These are phyloP conservation scores for Amazona vittata DNA, from an alignment of 2,113 vertebrate species.

Conservation along the genomic window DNA sequence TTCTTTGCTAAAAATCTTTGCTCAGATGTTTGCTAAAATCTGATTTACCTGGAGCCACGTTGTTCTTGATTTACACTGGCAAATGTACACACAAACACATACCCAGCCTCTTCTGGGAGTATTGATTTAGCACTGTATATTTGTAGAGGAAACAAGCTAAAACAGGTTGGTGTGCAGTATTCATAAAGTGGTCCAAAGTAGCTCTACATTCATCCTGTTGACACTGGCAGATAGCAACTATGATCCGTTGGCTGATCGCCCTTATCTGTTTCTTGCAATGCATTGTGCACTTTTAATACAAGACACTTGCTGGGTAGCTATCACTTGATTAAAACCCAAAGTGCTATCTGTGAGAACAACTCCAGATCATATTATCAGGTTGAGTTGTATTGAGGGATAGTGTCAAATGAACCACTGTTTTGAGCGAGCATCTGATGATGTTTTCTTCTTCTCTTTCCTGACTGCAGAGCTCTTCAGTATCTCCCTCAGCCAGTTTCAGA, in stretches of 20 bases:
- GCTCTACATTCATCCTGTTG: neutral
- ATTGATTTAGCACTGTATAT: neutral
- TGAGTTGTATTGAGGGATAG: neutral
- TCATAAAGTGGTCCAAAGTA: neutral
- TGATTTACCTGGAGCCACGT: neutral
- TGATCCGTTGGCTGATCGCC: neutral
- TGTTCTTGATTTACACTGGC: neutral
- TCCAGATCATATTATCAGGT: neutral
- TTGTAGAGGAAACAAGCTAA: conserved; percentile 12
- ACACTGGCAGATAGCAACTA: neutral
- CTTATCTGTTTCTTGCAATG: neutral
- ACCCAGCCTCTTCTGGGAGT: neutral
- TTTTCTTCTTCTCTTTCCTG: conserved; percentile 11
- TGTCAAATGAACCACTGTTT: neutral
- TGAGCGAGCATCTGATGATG: neutral
- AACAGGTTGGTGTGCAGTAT: neutral
- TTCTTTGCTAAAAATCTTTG: neutral
- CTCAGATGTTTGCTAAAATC: neutral
- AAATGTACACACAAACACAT: neutral
- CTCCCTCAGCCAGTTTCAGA: conserved; percentile 93
- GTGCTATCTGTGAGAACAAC: neutral
- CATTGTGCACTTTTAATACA: neutral
- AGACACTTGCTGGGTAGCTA: neutral
- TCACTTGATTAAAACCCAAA: neutral
- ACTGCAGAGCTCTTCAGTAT: conserved; percentile 91